Conservation (phyloP, 2,888 invertebrate species). For the Leptopilina drosophilae region DNA sequence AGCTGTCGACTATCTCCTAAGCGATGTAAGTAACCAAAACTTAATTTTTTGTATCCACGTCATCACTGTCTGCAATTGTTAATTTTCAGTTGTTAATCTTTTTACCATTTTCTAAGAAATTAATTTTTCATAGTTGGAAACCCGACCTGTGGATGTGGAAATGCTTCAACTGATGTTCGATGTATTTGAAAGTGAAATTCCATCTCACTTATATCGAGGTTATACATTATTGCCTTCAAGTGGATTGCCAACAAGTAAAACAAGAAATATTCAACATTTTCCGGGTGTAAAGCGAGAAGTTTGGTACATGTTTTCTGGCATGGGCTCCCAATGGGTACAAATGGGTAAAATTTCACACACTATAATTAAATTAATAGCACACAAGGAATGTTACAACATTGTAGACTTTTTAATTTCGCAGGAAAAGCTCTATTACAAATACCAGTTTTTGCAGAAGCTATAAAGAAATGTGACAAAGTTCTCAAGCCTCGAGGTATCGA, state of each 20-base stretch:
- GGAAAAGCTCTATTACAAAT: constrained; percentile 79
- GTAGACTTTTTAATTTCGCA: constrained; percentile 20
- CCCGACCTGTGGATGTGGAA: constrained; percentile 82
- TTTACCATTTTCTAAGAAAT: too few species aligned
- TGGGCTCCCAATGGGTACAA: constrained; percentile 81
- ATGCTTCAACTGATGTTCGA: constrained; percentile 81
- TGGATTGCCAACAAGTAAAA: constrained; percentile 61
- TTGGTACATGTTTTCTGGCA: constrained; percentile 94
- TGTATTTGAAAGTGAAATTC: constrained; percentile 78
- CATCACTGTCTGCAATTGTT: not conserved
- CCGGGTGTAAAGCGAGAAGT: constrained; percentile 83
- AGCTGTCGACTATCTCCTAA: constrained; percentile 82
- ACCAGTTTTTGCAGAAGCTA: constrained; percentile 80
- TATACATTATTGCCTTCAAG: constrained; percentile 81
- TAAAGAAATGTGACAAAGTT: constrained; percentile 81
- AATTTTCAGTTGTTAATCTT: too few species aligned
- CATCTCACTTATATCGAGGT: constrained; percentile 87
- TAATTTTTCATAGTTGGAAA: constrained; percentile 73
- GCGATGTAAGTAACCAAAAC: constrained; percentile 78
- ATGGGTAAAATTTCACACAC: constrained; percentile 30
- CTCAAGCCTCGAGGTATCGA: constrained; percentile 83
- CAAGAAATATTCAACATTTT: constrained; percentile 79
- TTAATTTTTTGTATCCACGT: too few species aligned
- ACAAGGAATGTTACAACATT: too few species aligned
- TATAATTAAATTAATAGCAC: not conserved